phyloP scores from a whole-genome alignment of 2,113 vertebrate genomes.

The Panurus biarmicus region DNA sequence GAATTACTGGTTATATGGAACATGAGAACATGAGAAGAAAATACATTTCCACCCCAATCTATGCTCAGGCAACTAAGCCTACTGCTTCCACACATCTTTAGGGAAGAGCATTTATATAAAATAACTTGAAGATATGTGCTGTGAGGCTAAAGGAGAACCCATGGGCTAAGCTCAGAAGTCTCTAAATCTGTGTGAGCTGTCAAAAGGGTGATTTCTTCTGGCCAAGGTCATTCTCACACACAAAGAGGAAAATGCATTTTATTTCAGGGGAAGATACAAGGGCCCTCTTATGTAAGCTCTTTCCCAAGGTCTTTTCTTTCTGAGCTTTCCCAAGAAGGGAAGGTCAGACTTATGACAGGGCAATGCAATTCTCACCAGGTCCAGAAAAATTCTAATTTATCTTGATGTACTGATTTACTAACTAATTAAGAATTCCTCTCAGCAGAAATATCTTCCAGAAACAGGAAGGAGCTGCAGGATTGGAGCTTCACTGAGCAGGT shows the following conservation, averaged over 20 bases:
- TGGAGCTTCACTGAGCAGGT: constrained; percentile 24
- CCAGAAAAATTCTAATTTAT: not conserved
- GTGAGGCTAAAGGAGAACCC: not conserved
- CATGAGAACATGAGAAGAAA: not conserved
- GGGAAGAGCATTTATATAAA: not conserved
- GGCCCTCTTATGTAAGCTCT: not conserved
- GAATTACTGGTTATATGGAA: not conserved
- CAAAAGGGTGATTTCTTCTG: not conserved
- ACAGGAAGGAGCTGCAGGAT: constrained; percentile 26
- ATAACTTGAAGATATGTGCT: not conserved
- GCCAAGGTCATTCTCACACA: not conserved
- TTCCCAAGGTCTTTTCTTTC: not conserved
- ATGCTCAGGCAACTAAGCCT: not conserved
- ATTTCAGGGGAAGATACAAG: not conserved
- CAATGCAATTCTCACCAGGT: not conserved
- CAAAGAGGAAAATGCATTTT: not conserved
- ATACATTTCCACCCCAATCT: not conserved
- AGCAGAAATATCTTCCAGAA: not conserved
- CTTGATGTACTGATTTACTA: not conserved
- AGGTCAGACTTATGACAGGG: not conserved
- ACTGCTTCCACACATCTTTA: not conserved
- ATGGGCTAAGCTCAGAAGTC: not conserved
- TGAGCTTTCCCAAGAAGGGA: not conserved
- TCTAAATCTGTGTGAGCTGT: not conserved
- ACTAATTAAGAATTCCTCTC: not conserved